These are phyloP conservation scores for Pteruthius melanotis DNA, from an alignment of 2,113 vertebrate genomes.

Conservation along the genomic window DNA sequence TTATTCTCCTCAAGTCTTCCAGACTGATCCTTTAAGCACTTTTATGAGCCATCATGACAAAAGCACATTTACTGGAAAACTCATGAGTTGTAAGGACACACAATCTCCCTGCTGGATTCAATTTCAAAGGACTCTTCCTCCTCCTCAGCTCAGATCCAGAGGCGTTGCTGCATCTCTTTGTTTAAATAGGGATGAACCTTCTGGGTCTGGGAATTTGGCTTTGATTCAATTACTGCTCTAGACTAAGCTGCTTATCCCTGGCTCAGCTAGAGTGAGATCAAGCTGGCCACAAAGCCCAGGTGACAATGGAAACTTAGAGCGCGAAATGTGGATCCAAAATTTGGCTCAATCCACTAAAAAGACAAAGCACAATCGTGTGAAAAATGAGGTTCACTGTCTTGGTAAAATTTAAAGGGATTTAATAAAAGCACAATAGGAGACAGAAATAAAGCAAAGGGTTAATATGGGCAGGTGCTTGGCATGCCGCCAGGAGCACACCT, in stretches of 20 bases:
- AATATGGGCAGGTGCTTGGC: too few species aligned
- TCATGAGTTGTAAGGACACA: neutral
- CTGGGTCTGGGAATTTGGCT: too few species aligned
- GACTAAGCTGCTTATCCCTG: neutral
- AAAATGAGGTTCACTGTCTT: too few species aligned
- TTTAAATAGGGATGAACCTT: too few species aligned
- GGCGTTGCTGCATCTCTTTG: neutral
- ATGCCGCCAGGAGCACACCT: too few species aligned
- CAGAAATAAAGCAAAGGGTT: too few species aligned
- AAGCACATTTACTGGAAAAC: neutral
- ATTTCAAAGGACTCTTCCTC: neutral
- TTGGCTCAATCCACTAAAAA: neutral
- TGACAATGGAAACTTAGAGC: neutral
- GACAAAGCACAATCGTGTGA: too few species aligned
- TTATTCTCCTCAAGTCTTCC: neutral
- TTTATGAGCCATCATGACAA: neutral
- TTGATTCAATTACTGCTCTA: conserved; percentile 6
- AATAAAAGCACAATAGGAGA: too few species aligned
- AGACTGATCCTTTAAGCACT: neutral
- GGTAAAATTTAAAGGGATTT: too few species aligned
- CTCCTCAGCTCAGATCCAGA: neutral
- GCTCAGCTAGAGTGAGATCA: neutral
- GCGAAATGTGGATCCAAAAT: neutral
- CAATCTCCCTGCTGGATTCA: neutral
- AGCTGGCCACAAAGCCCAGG: neutral